phyloP scores from a whole-genome alignment of 2,797 vertebrate genomes.

The Podargus strigoides region DNA sequence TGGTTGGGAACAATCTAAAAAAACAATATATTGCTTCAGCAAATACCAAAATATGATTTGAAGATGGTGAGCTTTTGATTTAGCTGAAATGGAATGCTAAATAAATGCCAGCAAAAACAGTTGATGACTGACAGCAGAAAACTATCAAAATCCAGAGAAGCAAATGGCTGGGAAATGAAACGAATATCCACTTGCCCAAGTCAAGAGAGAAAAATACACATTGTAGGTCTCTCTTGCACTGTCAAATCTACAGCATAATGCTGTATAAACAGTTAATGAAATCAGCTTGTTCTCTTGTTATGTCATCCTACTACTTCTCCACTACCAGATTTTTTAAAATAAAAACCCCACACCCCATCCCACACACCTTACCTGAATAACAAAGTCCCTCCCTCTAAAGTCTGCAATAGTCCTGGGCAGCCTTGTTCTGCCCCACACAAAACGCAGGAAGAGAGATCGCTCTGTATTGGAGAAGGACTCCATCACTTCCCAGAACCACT shows the following conservation, averaged over 20 bases:
- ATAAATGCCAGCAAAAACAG: neutral
- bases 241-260: neutral
- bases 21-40: neutral
- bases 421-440: constrained; percentile 96
- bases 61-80: neutral
- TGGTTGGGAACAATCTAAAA: neutral
- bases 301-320: neutral
- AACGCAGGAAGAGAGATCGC: constrained; percentile 94
- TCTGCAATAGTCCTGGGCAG: constrained; percentile 97
- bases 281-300: neutral
- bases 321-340: neutral
- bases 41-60: neutral
- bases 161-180: neutral
- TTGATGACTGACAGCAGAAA: neutral
- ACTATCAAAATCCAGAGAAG: neutral
- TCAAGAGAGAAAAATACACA: neutral
- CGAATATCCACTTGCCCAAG: neutral
- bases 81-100: neutral
- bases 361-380: constrained; percentile 86
- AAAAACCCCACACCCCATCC: neutral
- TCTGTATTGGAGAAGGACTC: constrained; percentile 98
- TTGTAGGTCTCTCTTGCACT: neutral
- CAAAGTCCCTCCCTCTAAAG: constrained; percentile 96
- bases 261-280: neutral
- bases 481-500: constrained; percentile 99